Evolutionary conservation across 2,797 vertebrate species (phyloP).

Genomic region (Lutra lutra): DNA sequence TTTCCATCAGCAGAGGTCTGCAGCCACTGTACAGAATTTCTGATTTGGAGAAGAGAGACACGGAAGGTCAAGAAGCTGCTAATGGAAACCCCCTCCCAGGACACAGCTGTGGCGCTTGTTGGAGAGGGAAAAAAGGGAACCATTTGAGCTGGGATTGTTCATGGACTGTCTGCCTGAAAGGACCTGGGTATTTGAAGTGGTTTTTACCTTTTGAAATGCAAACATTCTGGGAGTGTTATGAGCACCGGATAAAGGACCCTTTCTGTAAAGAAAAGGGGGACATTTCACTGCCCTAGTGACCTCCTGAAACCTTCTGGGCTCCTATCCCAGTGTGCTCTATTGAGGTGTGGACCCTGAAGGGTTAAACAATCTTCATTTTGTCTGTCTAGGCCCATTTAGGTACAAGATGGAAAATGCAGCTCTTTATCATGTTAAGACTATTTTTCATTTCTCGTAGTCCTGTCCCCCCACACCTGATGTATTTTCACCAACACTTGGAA

Average conservation of each 20-base stretch:
- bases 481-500: slow-evolving; percentile 26
- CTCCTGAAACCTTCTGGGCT: neutral
- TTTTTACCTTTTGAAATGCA: neutral
- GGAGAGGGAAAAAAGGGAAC: neutral
- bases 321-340: neutral
- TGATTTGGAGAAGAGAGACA: neutral
- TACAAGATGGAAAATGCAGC: slow-evolving; percentile 15
- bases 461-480: neutral
- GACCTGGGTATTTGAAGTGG: neutral
- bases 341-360: neutral
- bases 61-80: neutral
- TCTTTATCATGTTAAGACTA: neutral
- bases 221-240: neutral
- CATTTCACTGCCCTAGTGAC: neutral
- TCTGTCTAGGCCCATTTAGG: neutral
- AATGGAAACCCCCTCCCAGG: accelerated
- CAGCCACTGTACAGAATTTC: slow-evolving; percentile 47
- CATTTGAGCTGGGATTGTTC: neutral
- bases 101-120: neutral
- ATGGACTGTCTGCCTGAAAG: neutral
- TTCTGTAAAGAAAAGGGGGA: neutral
- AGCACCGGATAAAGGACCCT: neutral
- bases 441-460: slow-evolving; percentile 6
- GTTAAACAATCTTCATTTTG: neutral
- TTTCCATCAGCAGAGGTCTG: slow-evolving; percentile 41